Conservation (phyloP, 2,113 vertebrate genomes). For the Albula glossodonta region DNA sequence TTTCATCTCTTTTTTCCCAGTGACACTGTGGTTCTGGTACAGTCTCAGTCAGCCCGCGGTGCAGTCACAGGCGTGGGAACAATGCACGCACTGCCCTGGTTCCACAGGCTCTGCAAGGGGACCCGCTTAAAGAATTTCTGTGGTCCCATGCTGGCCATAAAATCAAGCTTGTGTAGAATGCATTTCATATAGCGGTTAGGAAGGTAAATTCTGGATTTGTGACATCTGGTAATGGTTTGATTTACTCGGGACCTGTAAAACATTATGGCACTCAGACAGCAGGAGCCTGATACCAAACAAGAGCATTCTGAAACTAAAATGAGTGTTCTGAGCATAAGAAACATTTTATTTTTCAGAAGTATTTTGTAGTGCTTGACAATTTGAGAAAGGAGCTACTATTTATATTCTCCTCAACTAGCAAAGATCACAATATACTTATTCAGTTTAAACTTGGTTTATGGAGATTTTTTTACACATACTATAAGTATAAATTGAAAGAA, state of each 20-base stretch:
- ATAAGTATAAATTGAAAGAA: no score
- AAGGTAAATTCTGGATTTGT: conserved; percentile 54
- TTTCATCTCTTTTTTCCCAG: conserved; percentile 28
- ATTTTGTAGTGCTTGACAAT: neutral
- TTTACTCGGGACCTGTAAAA: conserved; percentile 70
- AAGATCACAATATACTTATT: neutral
- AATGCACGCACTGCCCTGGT: conserved; percentile 16
- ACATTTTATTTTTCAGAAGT: neutral
- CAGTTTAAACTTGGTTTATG: neutral
- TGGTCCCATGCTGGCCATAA: conserved; percentile 43
- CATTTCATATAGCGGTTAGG: conserved; percentile 25
- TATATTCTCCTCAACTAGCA: neutral
- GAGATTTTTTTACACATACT: neutral
- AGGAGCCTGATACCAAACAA: conserved; percentile 58
- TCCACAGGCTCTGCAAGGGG: conserved; percentile 19
- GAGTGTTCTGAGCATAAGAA: conserved; percentile 11
- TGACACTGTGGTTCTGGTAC: conserved; percentile 11
- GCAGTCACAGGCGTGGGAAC: conserved; percentile 44
- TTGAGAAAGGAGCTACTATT: neutral
- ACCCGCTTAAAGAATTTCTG: conserved; percentile 48
- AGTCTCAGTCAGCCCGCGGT: conserved; percentile 5
- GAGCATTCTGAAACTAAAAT: conserved; percentile 60
- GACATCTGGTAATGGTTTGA: conserved; percentile 74
- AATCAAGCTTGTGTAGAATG: conserved; percentile 37
- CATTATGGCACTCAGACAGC: conserved; percentile 60